Base-by-base conservation (phyloP, 1,140 invertebrate genomes). In the Chrysomallon squamiferum region DNA sequence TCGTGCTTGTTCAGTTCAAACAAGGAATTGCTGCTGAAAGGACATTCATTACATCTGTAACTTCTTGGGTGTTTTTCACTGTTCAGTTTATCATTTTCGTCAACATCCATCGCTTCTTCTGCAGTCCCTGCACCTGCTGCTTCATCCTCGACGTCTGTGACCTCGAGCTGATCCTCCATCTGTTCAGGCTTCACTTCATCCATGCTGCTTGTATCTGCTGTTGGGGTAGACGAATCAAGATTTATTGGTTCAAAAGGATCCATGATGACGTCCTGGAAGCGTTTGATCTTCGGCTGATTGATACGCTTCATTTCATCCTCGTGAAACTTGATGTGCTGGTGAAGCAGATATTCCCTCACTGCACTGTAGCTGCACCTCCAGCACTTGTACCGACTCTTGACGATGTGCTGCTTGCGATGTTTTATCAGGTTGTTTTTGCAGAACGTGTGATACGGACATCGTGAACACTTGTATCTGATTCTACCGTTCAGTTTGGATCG, bases 391-490 rank as follows among this genome's bases (percentile, higher is more conserved):
- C 69, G 67, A 49, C 73, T 75, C n/a, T 71, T 74, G 50, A 71
- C 54, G 11, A 75, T 62, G 65, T 81, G 79, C 57, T 78, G 74
- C 32, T 73, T 62, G n/a, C 70, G 66, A 60, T 81, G 79, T 56
- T 78, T 79, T 0, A 78, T 57, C 29, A 81, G 78, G 59, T 74
- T 75, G 33, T 69, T 74, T 56, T 75, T 79, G 30, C 71, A 76
- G 29, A 69, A 71, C 5, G 77, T 76, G 45, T 68, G 64, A 54
- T 73, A 81, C 22, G 79, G 79, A 69, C 79, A 81, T 25, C 41
- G 35, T 20, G 69, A 60, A 63, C 79, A 81, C 54, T 63, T 74
- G 47, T 78, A 81, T 9, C 77, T 54, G 13, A 81, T 65, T 30
- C 72, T 41, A 6, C 59, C 66, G 33, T n/a, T 35, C 9, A 49